phyloP scores from a whole-genome alignment of 2,888 invertebrate genomes.

The Mythimna albipuncta region DNA sequence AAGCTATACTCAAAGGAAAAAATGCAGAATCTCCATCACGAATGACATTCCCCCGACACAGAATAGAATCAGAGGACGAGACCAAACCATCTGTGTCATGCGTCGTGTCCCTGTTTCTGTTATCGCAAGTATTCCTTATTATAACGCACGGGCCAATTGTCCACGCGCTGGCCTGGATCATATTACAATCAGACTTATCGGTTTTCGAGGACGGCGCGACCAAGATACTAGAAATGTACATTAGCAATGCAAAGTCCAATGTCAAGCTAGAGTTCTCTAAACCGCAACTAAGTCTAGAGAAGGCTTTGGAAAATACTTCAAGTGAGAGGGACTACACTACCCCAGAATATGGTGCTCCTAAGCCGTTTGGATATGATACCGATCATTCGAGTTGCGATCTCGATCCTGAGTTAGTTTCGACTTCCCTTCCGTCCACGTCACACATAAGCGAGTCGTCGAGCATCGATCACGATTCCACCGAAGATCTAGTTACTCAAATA shows the following conservation, averaged over 20 bases:
- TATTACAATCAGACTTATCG: conserved; percentile 95
- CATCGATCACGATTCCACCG: conserved; percentile 87
- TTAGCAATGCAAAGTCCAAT: conserved; percentile 89
- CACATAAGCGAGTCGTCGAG: conserved; percentile 88
- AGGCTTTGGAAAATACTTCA: conserved; percentile 91
- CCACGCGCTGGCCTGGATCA: conserved; percentile 96
- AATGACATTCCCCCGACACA: conserved; percentile 80
- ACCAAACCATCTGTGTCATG: conserved; percentile 95
- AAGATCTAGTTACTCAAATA: conserved; percentile 85
- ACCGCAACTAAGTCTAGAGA: conserved; percentile 94
- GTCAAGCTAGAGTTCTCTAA: conserved; percentile 92
- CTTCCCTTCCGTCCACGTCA: conserved; percentile 88
- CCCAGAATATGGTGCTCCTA: conserved; percentile 83
- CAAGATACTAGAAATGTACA: conserved; percentile 92
- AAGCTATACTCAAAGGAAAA: conserved; percentile 92
- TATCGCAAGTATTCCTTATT: conserved; percentile 98
- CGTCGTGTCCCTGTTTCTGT: conserved; percentile 96
- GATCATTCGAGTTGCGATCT: conserved; percentile 89
- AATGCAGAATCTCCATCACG: conserved; percentile 87
- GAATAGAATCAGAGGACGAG: conserved; percentile 89
- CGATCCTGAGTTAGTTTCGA: conserved; percentile 88
- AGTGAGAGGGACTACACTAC: conserved; percentile 87
- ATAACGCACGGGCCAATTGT: conserved; percentile 97
- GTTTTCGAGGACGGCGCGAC: conserved; percentile 93
- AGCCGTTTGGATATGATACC: conserved; percentile 83